These are phyloP conservation scores for Ormyrus rosae DNA, from an alignment of 2,888 invertebrate genomes.

Conservation along the genomic window DNA sequence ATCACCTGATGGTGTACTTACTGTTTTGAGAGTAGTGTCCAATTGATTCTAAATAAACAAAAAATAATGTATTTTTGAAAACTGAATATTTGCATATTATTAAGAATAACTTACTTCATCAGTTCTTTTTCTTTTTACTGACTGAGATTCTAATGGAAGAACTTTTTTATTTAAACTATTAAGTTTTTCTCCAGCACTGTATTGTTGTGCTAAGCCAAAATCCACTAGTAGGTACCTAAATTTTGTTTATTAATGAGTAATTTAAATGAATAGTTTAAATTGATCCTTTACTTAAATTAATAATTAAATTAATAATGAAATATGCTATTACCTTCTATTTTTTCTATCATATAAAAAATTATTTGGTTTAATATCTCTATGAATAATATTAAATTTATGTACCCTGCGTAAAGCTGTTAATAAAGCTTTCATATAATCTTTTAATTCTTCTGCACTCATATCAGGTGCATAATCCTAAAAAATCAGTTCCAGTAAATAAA, in stretches of 20 bases:
- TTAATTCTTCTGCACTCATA: conserved; percentile 84
- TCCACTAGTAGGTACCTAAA: conserved; percentile 87
- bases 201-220: conserved; percentile 90
- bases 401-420: conserved; percentile 87
- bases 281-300: neutral
- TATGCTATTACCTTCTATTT: conserved; percentile 77
- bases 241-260: neutral
- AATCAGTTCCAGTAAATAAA: conserved; percentile 26
- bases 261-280: neutral
- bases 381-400: conserved; percentile 90
- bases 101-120: conserved; percentile 66
- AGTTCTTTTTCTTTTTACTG: conserved; percentile 64
- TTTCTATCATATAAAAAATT: conserved; percentile 91
- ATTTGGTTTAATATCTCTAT: conserved; percentile 93
- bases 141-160: conserved; percentile 46
- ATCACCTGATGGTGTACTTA: conserved; percentile 61
- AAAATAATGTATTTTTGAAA: conserved; percentile 14
- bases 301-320: conserved; percentile 45
- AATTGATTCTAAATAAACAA: conserved; percentile 50
- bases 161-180: neutral
- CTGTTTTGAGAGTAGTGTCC: conserved; percentile 51
- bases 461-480: conserved; percentile 85
- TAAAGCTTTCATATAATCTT: conserved; percentile 88
- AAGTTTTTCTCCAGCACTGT: conserved; percentile 64
- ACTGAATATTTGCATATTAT: neutral